Evolutionary conservation across 2,797 vertebrate genomes (phyloP).

Genomic region (Falco naumanni): DNA sequence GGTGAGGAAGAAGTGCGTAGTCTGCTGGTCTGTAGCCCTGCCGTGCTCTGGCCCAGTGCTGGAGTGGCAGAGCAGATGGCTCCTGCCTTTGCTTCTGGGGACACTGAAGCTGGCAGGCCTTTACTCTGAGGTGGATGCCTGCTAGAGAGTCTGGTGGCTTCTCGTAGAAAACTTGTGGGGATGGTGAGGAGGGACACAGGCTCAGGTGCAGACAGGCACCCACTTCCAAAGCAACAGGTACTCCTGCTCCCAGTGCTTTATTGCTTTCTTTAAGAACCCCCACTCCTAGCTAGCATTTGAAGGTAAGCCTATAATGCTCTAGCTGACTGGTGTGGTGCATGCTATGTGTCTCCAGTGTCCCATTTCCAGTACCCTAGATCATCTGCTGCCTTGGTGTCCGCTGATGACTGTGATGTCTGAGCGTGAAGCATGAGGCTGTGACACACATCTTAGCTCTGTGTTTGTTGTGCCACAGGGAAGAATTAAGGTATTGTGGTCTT

Average conservation of each 20-base stretch:
- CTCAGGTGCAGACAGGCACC: neutral
- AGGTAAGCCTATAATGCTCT: neutral
- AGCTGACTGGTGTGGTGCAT: neutral
- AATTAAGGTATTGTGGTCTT: neutral
- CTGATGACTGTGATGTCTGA: neutral
- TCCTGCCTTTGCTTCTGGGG: neutral
- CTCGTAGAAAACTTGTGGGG: neutral
- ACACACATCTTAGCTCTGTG: rapidly evolving
- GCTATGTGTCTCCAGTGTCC: rapidly evolving
- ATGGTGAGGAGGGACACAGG: neutral
- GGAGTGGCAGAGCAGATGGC: neutral
- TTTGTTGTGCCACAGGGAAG: neutral
- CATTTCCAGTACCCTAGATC: neutral
- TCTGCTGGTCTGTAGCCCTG: neutral
- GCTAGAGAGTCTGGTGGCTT: neutral
- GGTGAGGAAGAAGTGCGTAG: neutral
- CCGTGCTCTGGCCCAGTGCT: neutral
- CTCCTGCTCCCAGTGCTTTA: neutral
- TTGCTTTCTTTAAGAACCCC: neutral
- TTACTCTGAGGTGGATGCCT: neutral
- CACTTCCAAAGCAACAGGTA: neutral
- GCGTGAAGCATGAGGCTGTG: rapidly evolving
- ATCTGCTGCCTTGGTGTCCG: neutral
- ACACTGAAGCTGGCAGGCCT: neutral
- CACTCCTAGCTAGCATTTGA: neutral